These are phyloP conservation scores for Noctuana brunneofusca DNA, from an alignment of 2,888 invertebrate species.

Conservation along the genomic window DNA sequence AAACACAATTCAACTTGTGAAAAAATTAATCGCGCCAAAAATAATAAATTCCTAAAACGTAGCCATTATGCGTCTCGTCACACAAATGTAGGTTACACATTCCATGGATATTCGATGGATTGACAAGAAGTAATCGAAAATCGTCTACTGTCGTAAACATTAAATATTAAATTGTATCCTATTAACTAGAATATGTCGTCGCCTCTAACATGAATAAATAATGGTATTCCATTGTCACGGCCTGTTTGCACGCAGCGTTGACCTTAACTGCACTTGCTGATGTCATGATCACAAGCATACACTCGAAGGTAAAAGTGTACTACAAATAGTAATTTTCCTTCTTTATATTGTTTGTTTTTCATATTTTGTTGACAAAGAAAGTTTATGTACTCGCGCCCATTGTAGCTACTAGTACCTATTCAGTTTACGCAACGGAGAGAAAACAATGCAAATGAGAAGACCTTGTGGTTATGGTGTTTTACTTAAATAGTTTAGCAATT, in stretches of 20 bases:
- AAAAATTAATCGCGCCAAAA: no score
- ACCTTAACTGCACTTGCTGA: slow-evolving; percentile 30
- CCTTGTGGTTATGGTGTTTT: no score
- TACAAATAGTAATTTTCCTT: slow-evolving; percentile 20
- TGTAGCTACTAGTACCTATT: no score
- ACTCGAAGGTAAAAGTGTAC: neutral
- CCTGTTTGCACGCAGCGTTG: slow-evolving; percentile 9
- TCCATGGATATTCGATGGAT: no score
- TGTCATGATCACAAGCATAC: slow-evolving; percentile 12
- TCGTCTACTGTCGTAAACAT: no score
- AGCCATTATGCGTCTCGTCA: no score
- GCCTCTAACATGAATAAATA: slow-evolving; percentile 28
- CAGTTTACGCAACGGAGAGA: slow-evolving; percentile 4
- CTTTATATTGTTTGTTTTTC: slow-evolving; percentile 16
- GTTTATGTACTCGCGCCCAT: slow-evolving; percentile 3
- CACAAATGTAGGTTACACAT: no score
- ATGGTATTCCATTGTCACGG: slow-evolving; percentile 13
- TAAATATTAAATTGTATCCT: no score
- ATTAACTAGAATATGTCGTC: slow-evolving; percentile 13
- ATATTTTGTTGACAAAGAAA: slow-evolving; percentile 19
- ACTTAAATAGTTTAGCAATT: neutral
- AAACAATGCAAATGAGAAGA: neutral
- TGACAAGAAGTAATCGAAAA: no score
- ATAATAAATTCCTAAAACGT: no score
- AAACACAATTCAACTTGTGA: no score